These are phyloP conservation scores for Sapayoa aenigma DNA, from an alignment of 2,113 vertebrate genomes.

Conservation along the genomic window DNA sequence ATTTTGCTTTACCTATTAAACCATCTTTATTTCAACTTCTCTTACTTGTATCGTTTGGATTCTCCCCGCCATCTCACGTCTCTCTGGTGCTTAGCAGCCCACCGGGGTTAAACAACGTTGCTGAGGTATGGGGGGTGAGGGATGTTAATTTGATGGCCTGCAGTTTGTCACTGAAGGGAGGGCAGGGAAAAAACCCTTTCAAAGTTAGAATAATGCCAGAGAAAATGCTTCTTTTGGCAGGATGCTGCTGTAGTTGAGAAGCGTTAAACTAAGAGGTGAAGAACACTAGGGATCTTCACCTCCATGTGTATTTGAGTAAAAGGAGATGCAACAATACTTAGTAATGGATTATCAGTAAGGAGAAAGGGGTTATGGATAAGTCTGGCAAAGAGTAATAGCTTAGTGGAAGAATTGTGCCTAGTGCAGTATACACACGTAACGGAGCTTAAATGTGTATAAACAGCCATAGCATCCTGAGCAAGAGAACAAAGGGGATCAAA, in stretches of 20 bases:
- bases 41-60: background rate
- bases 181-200: background rate
- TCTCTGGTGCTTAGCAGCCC: background rate
- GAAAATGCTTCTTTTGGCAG: background rate
- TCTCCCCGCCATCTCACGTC: fast-evolving
- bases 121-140: background rate
- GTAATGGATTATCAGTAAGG: background rate
- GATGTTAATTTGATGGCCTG: background rate
- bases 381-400: background rate
- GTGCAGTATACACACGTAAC: background rate
- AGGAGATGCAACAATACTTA: background rate
- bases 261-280: background rate
- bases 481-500: background rate
- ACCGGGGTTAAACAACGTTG: background rate
- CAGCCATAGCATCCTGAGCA: background rate
- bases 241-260: background rate
- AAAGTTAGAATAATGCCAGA: background rate
- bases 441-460: background rate
- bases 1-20: background rate
- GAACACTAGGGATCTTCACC: background rate
- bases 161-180: background rate
- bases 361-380: background rate
- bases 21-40: background rate
- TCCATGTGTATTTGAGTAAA: background rate
- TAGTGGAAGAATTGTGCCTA: background rate